phyloP scores from a whole-genome alignment of 2,797 vertebrate genomes.

The Poeciliopsis presidionis region DNA sequence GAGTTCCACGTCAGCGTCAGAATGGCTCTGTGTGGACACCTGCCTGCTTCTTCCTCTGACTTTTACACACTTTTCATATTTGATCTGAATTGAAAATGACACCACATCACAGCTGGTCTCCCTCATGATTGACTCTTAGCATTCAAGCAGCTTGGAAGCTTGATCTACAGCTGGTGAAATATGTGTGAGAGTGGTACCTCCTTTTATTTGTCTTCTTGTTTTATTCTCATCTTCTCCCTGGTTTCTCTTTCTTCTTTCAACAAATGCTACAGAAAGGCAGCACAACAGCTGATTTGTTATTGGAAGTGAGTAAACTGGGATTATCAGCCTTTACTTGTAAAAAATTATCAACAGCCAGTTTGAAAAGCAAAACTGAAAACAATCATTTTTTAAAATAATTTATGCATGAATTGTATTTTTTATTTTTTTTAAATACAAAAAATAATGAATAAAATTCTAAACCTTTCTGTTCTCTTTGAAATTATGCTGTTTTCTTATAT shows the following conservation, averaged over 20 bases:
- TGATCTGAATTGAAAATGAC: neutral
- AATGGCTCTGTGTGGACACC: neutral
- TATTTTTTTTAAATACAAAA: neutral
- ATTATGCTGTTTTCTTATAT: neutral
- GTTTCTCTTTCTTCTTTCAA: neutral
- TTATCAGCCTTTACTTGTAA: neutral
- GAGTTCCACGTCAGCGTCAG: conserved; percentile 31
- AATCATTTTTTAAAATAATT: neutral
- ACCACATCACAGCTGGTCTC: neutral
- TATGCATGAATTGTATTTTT: neutral
- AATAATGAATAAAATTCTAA: neutral
- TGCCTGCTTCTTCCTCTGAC: conserved; percentile 7
- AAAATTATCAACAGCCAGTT: neutral
- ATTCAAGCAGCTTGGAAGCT: neutral
- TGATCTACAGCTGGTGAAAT: neutral
- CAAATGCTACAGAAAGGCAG: neutral
- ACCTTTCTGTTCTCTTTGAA: neutral
- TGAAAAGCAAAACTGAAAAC: neutral
- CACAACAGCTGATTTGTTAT: neutral
- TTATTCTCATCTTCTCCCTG: neutral
- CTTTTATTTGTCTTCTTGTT: neutral
- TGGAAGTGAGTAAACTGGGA: neutral
- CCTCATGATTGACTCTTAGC: neutral
- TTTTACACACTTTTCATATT: neutral
- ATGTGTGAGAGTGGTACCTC: neutral